Conservation (phyloP, 2,797 vertebrate species). For the Danio aesculapii region DNA sequence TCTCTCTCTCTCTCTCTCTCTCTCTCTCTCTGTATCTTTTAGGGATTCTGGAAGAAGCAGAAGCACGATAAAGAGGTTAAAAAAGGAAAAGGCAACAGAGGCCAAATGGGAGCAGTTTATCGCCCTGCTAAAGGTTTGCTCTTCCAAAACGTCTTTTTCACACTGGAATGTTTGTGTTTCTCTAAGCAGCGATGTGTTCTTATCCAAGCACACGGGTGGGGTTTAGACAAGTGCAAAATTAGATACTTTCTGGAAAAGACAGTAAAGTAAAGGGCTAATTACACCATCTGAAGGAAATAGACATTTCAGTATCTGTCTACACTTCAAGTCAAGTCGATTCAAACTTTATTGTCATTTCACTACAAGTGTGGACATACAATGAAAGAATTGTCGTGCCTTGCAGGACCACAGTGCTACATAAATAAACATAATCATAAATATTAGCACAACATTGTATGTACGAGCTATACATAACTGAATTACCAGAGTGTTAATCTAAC, state of each 20-base stretch:
- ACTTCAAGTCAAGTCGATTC: too few relatives aligned
- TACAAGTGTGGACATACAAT: too few relatives aligned
- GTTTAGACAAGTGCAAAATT: conserved; percentile 35
- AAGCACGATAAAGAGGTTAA: conserved; percentile 71
- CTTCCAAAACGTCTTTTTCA: neutral
- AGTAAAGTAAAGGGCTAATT: conserved; percentile 10
- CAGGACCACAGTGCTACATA: too few relatives aligned
- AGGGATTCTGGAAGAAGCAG: conserved; percentile 81
- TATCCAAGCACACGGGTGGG: neutral
- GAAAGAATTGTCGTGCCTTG: too few relatives aligned
- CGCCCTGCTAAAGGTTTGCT: conserved; percentile 61
- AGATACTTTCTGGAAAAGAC: neutral
- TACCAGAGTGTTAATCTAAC: too few relatives aligned
- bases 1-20: neutral
- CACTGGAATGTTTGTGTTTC: neutral
- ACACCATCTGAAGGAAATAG: neutral
- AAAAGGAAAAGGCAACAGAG: conserved; percentile 74
- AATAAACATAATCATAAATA: too few relatives aligned
- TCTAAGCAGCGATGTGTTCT: conserved; percentile 3
- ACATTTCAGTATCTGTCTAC: too few relatives aligned
- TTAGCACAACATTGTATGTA: too few relatives aligned
- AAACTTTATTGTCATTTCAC: too few relatives aligned
- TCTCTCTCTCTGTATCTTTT: conserved; percentile 64
- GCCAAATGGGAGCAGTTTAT: conserved; percentile 79
- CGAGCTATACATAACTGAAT: too few relatives aligned